Percentiles rank a stretch among this genome's conserved stretches.
phyloP scores from a whole-genome alignment of 2,797 vertebrate genomes.

The Spinibarbus caldwelli region DNA sequence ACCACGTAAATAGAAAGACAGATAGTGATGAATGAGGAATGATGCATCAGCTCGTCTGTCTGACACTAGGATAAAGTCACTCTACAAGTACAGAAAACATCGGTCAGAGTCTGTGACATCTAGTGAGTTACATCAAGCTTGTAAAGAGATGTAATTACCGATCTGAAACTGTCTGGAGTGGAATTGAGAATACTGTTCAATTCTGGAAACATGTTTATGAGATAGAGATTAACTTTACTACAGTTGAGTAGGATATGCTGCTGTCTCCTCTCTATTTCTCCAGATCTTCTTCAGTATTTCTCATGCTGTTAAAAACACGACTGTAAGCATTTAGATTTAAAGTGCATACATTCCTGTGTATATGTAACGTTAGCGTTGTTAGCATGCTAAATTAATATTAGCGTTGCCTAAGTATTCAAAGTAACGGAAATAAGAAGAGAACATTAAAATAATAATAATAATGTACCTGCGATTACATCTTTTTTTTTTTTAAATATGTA shows the following conservation, averaged over 20 bases:
- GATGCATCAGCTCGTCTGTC: slow-evolving; percentile 87
- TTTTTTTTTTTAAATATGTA: background rate
- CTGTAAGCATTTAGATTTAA: background rate
- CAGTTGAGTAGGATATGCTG: background rate
- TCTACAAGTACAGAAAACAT: slow-evolving; percentile 69
- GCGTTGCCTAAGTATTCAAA: background rate
- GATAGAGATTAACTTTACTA: background rate
- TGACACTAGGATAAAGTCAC: slow-evolving; percentile 82
- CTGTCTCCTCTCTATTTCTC: background rate
- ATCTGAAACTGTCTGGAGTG: slow-evolving; percentile 75
- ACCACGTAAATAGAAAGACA: slow-evolving; percentile 94
- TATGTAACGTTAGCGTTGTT: background rate
- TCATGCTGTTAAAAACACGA: background rate
- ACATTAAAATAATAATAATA: background rate
- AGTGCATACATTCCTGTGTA: too few relatives aligned
- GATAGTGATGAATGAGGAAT: slow-evolving; percentile 94
- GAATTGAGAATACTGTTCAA: slow-evolving; percentile 84
- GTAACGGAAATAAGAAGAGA: background rate
- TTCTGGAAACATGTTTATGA: slow-evolving; percentile 82
- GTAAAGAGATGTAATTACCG: slow-evolving; percentile 66
- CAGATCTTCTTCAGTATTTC: background rate
- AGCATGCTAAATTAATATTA: background rate
- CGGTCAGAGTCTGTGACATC: background rate
- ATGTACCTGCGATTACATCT: background rate
- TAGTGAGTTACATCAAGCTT: background rate